Base-by-base conservation (phyloP, 2,797 vertebrate species). In the Jordanella pulchra region DNA sequence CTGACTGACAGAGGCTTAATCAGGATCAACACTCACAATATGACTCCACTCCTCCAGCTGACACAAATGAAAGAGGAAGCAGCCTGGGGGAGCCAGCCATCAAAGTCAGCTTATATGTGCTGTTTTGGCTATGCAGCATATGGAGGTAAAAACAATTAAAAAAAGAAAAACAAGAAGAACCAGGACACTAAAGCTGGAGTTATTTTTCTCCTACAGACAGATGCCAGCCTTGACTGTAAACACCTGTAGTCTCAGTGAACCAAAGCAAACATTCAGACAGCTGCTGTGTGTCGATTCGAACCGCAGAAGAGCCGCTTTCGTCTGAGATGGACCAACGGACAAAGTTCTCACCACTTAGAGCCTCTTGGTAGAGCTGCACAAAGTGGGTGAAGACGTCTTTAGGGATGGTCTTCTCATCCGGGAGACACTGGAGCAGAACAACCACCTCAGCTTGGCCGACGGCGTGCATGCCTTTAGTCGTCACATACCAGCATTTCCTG, bases 401-500 rank as follows among this genome's bases (percentile, higher is more conserved):
- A 1, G 98, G 98, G 90, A 99, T 92, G 88, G 95, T 97, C 78
- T 99, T 99, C 92, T 99, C 98, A 65, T 99, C 98, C 0, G 97
- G 97, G 35, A 98, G 94, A 89, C 97, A 99, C 85, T 99, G 98
- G 2, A 99, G 94, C 86, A 99, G 95, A 42, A 99, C 90, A 82
- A 99, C 95, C 39, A 99, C 95, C 93, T 99, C 98, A 0, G 97
- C 95, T 85, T 99, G 98, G 67, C 98, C 97, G 69, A 98, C 97
- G 0, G 97, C 97, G 45, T 99, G 97, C 97, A 99, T 99, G 79
- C 98, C 98, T 71, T 99, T 99, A 0, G 97, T 99, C 67, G 96
- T 97, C 89, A 99, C 95, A 76, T 97, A 99, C 98, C 98, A 99
- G 88, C 98, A 99, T 87, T 98, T 99, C 88, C 97, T 94, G 94